Evolutionary conservation across 2,797 vertebrate species (phyloP).

Genomic region (Leptatherina wallacei): DNA sequence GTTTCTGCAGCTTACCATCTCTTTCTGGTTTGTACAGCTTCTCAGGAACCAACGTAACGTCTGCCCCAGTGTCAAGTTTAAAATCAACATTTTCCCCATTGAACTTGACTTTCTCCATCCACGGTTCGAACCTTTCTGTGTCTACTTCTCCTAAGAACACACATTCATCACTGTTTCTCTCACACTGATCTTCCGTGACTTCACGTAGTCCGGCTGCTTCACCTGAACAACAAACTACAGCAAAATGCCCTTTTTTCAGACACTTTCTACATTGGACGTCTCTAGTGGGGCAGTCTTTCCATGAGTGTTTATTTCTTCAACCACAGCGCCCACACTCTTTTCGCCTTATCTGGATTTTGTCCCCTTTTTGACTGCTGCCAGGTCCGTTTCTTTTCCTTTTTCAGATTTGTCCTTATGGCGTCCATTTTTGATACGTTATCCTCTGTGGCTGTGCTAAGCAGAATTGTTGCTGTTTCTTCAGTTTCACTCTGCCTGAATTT

Average conservation of each 20-base stretch:
- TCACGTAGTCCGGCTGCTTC: background rate
- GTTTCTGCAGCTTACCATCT: background rate
- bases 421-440: background rate
- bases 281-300: constrained; percentile 5
- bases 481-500: constrained; percentile 7
- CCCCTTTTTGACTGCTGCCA: background rate
- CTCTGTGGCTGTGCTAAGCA: background rate
- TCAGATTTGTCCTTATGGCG: background rate
- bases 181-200: background rate
- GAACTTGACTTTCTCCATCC: background rate
- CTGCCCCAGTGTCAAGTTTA: constrained; percentile 11
- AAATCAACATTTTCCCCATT: constrained; percentile 25
- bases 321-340: background rate
- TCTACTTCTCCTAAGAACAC: background rate
- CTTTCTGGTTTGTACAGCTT: background rate
- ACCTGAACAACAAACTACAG: background rate
- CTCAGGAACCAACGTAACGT: constrained; percentile 3
- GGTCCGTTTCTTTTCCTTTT: background rate
- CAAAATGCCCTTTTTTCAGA: constrained; percentile 3
- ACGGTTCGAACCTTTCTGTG: background rate
- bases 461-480: constrained; percentile 8
- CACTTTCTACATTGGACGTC: background rate
- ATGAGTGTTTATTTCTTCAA: background rate
- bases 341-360: background rate
- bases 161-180: background rate